Evolutionary conservation across 2,113 vertebrate species (phyloP), one percentile per base, ranked within the genome.

Genomic region (Anarhynchus alexandrinus): DNA sequence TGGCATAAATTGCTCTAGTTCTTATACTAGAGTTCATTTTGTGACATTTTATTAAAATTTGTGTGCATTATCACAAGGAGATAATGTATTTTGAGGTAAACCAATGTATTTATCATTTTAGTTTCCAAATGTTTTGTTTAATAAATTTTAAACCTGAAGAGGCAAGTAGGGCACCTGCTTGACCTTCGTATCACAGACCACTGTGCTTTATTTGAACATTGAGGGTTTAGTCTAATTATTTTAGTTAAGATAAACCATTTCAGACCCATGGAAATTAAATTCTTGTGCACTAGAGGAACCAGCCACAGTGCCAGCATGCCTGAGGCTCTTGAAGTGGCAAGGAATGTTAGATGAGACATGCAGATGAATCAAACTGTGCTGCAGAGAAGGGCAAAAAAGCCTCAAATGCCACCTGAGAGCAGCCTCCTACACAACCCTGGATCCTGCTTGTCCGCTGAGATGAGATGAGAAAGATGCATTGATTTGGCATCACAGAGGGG

Each of bases 251-350:
- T 70, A 94, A 94, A 82, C 5, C 1, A 65, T 91, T 85, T 82
- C 49, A 82, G 29, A 80, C 58, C 83, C 40, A 26, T 86, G 88
- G 82, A 96, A 94, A 73, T 88, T 54, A 92, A 94, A 73, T 95
- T 85, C 70, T 76, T 65, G 30, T 72, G 42, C 58, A 17, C 27
- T 45, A 38, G 57, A 84, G 90, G 67, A 96, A 45, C 7, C n/a
- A 73, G 62, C 49, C 21, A 40, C 62, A 47, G 47, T 90, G 74
- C 78, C 92, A 96, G 74, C 49, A 88, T 77, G 92, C 93, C 87
- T 90, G 62, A 93, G 87, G 87, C 84, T 15, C 45, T 88, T 61
- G 58, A 32, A 77, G 67, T 66, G 82, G 49, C 38, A 62, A n/a
- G 78, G 45, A 76, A 12, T 77, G 38, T 65, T 93, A 69, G 87